Evolutionary conservation across 2,888 invertebrate genomes (phyloP).

Genomic region (Melinaea menophilus): DNA sequence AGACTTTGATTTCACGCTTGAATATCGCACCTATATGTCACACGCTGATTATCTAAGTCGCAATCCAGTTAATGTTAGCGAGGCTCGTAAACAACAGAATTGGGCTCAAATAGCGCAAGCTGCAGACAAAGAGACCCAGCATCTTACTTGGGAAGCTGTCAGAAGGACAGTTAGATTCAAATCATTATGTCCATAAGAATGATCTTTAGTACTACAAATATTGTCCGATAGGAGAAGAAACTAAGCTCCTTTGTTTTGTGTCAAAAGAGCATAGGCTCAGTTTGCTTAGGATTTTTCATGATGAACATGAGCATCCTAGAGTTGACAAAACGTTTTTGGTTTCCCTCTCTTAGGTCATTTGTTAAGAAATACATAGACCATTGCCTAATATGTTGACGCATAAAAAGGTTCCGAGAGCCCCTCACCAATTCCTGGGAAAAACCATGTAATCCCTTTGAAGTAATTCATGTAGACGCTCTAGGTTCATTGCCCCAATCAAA

Average conservation of each 20-base stretch:
- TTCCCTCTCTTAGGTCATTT: too few species aligned
- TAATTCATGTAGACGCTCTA: slow-evolving; percentile 23
- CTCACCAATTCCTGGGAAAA: slow-evolving; percentile 32
- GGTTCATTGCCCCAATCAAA: slow-evolving; percentile 9
- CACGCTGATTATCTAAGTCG: slow-evolving; percentile 12
- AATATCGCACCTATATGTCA: neutral
- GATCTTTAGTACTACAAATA: neutral
- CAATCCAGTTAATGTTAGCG: slow-evolving; percentile 7
- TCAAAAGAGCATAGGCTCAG: too few species aligned
- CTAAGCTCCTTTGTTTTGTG: neutral
- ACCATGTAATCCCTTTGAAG: slow-evolving; percentile 29
- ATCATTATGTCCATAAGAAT: neutral
- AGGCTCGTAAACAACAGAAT: neutral
- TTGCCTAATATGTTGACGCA: too few species aligned
- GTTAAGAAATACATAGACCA: too few species aligned
- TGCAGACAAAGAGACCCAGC: neutral
- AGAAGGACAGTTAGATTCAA: neutral
- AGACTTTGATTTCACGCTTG: slow-evolving; percentile 11
- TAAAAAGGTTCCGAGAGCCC: neutral
- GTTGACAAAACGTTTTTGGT: too few species aligned
- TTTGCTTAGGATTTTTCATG: too few species aligned
- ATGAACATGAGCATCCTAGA: too few species aligned
- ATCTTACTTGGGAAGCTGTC: neutral
- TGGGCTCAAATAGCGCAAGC: slow-evolving; percentile 12
- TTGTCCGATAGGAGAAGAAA: neutral